Evolutionary conservation across 92 coral and sea anemone genomes (phyloP), one percentile per base, ranked within the genome.

Genomic region (Bergia puertoricense): DNA sequence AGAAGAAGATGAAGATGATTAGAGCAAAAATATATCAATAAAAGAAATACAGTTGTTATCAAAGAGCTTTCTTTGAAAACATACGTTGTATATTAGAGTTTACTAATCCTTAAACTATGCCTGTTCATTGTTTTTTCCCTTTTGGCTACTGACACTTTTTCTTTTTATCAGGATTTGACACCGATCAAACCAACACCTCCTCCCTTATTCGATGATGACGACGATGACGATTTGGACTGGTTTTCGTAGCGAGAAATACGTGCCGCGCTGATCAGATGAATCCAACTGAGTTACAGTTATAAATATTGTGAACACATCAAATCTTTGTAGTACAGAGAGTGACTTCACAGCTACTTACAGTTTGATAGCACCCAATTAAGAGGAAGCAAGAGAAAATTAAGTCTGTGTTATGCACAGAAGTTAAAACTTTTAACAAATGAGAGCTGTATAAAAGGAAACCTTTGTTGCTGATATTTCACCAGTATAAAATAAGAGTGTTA

Each of bases 141-240:
- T 18, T 42, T n/a, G 66, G 23, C 41, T 6, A 45, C 67, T 51
- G 16, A 6, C 37, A 50, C 68, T 50, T 80, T 74, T 40, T 74
- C 78, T 76, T 6, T 67, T 76, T 48, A 43, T 8, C 76, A 91
- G 92, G 95, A 95, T 65, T 92, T 92, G 67, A 90, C 95, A 13
- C 90, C 95, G 2, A 62, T 91, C 50, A 96, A 95, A 81, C 95
- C 94, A 30, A 88, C 91, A 2, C 99, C 99, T 50, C 99, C 99
- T 42, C 99, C 98, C 36, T 89, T 95, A 57, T 97, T 95, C 86
- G 99, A 96, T 78, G 98, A 97, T 89, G 99, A 95, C 66, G 99
- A 97, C 8, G 98, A 96, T 80, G 99, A 97, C 43, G 98, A 95
- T 80, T 90, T 95, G 80, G 96, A 95, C 88, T 97, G 99, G 99